These are phyloP conservation scores for Callionymus lyra DNA, from an alignment of 2,113 vertebrate genomes.

Conservation along the genomic window DNA sequence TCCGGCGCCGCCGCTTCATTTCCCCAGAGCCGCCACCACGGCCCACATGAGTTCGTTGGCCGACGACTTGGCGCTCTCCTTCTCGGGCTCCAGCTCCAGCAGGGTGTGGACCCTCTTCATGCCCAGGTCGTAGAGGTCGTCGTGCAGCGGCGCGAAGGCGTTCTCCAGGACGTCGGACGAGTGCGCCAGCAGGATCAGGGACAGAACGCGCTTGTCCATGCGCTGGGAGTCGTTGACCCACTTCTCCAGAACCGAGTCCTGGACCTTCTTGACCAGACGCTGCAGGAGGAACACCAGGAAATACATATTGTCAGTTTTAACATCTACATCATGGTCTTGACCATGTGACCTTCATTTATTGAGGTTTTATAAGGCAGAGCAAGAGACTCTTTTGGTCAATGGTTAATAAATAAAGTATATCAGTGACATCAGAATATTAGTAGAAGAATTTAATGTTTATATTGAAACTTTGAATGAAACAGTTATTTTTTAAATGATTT, in stretches of 20 bases:
- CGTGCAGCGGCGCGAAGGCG: constrained; percentile 88
- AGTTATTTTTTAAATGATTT: too few species aligned
- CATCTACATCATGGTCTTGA: too few species aligned
- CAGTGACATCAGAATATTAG: too few species aligned
- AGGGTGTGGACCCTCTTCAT: constrained; percentile 92
- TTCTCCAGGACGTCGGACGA: constrained; percentile 96
- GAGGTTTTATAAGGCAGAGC: too few species aligned
- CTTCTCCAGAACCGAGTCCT: constrained; percentile 89
- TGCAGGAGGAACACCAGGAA: constrained; percentile 26
- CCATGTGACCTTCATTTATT: too few species aligned
- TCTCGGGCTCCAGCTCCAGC: constrained; percentile 90
- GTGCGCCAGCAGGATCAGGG: constrained; percentile 89
- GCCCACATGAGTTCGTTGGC: constrained; percentile 93
- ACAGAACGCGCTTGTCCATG: constrained; percentile 91
- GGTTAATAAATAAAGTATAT: too few species aligned
- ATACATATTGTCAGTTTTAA: neutral
- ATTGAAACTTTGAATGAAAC: too few species aligned
- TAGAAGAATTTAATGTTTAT: too few species aligned
- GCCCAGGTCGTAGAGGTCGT: constrained; percentile 93
- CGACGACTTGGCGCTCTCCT: constrained; percentile 82
- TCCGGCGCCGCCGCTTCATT: constrained; percentile 61
- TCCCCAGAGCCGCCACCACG: constrained; percentile 89
- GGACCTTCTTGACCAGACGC: constrained; percentile 92
- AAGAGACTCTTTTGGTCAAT: too few species aligned
- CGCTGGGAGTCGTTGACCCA: constrained; percentile 95